A percentile compares a stretch with the other conserved stretches of the same genome.
phyloP scores from a whole-genome alignment of 2,113 vertebrate genomes.

The Colossoma macropomum region DNA sequence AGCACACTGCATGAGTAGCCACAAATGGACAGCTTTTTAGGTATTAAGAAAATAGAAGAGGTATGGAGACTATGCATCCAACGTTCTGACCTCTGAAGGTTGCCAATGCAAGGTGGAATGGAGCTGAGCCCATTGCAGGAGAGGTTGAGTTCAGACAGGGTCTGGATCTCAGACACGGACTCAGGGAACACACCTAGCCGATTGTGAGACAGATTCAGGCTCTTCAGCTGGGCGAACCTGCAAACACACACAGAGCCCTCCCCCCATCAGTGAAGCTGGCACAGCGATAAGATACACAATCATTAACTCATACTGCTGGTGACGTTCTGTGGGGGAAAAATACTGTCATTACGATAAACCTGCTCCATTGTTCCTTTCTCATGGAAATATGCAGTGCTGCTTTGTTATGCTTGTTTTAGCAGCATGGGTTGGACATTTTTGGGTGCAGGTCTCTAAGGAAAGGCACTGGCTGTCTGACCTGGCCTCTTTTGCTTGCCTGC shows the following conservation, averaged over 20 bases:
- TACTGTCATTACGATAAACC: background rate
- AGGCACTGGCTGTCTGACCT: background rate
- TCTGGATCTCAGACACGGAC: slow-evolving; percentile 88
- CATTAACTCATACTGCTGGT: slow-evolving; percentile 4
- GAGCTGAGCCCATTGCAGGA: slow-evolving; percentile 87
- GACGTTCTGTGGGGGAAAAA: background rate
- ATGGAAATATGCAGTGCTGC: background rate
- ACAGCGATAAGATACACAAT: slow-evolving; percentile 30
- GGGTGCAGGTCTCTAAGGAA: background rate
- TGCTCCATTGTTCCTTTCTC: background rate
- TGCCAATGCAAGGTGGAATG: slow-evolving; percentile 84
- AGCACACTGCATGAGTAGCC: background rate
- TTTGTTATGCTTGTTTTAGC: background rate
- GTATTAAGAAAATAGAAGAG: background rate
- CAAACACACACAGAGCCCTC: slow-evolving; percentile 21
- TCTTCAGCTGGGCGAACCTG: slow-evolving; percentile 95
- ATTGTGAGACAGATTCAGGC: slow-evolving; percentile 94
- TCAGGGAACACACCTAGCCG: slow-evolving; percentile 89
- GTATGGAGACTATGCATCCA: background rate
- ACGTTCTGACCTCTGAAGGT: slow-evolving; percentile 83
- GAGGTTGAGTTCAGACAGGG: slow-evolving; percentile 90
- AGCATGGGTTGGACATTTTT: background rate
- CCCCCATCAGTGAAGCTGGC: background rate
- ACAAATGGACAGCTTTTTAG: background rate
- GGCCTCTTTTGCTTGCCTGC: background rate